Conservation (phyloP, 2,797 vertebrate species). For the Spinus pinus region DNA sequence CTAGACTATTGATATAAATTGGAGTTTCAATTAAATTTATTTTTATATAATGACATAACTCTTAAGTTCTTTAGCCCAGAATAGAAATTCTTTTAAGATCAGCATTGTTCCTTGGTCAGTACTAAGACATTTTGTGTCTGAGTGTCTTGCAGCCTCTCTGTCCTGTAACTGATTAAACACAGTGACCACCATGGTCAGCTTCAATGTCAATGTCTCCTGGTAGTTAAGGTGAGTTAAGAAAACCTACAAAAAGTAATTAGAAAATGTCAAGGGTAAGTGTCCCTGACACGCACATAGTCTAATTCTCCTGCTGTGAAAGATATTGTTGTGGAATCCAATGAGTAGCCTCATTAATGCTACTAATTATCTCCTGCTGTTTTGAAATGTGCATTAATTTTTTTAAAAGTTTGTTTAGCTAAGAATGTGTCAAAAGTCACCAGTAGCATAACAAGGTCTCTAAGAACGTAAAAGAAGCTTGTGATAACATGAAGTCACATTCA, state of each 20-base stretch:
- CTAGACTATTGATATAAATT: not conserved
- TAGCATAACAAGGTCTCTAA: slow-evolving; percentile 23
- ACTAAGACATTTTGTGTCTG: not conserved
- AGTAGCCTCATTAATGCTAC: slow-evolving; percentile 84
- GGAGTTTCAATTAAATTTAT: not conserved
- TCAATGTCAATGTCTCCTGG: slow-evolving; percentile 38
- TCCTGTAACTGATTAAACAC: slow-evolving; percentile 57
- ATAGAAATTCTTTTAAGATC: not conserved
- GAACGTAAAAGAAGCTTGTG: not conserved
- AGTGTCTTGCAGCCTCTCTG: not conserved
- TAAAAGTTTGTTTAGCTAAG: slow-evolving; percentile 57
- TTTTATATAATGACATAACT: not conserved
- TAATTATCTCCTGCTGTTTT: slow-evolving; percentile 81
- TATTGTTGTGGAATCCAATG: slow-evolving; percentile 78
- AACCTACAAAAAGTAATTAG: slow-evolving; percentile 82
- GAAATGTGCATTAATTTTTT: slow-evolving; percentile 66
- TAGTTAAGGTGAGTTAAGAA: slow-evolving; percentile 65
- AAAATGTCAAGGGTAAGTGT: slow-evolving; percentile 80
- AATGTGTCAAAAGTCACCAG: slow-evolving; percentile 39
- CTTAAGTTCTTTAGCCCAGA: not conserved
- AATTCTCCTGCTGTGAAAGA: slow-evolving; percentile 76
- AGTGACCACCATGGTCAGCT: slow-evolving; percentile 25
- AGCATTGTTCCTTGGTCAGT: not conserved
- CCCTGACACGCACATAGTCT: slow-evolving; percentile 73
- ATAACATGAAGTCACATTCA: not conserved